Evolutionary conservation across 2,113 vertebrate genomes (phyloP).

Genomic region (Elachura formosa): DNA sequence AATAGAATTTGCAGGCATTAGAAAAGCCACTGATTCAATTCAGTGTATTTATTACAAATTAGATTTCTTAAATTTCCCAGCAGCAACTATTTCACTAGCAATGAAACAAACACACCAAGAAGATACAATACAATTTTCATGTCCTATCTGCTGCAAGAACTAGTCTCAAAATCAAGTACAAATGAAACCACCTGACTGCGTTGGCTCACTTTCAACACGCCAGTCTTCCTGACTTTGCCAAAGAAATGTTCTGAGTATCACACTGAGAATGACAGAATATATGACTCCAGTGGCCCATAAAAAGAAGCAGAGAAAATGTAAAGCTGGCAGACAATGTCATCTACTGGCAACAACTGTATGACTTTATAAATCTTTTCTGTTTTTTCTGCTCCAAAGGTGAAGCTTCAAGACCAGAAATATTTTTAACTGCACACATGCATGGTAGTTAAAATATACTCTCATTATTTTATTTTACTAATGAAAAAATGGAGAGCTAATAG

Average conservation of each 20-base stretch:
- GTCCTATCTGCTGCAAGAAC: neutral
- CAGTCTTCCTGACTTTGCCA: constrained; percentile 49
- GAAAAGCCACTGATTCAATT: neutral
- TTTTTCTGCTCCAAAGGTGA: constrained; percentile 14
- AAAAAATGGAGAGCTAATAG: neutral
- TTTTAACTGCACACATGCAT: neutral
- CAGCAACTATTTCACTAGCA: neutral
- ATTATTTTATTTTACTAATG: neutral
- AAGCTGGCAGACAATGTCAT: constrained; percentile 55
- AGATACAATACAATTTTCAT: neutral
- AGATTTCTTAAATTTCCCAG: neutral
- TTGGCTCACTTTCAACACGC: constrained; percentile 45
- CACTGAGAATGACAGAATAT: constrained; percentile 42
- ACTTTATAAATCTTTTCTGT: constrained; percentile 24
- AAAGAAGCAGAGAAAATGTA: constrained; percentile 51
- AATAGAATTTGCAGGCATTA: neutral
- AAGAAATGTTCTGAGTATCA: constrained; percentile 32
- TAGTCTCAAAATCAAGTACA: constrained; percentile 35
- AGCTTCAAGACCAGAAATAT: neutral
- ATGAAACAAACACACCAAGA: neutral
- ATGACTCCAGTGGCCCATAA: constrained; percentile 59
- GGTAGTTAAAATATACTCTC: neutral
- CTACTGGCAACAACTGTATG: constrained; percentile 42
- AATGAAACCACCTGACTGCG: constrained; percentile 11
- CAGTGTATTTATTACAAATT: neutral